Percentiles rank a stretch among this genome's conserved stretches.
Evolutionary conservation across 2,113 vertebrate genomes (phyloP).

Genomic region (Nothocercus nigrocapillus): DNA sequence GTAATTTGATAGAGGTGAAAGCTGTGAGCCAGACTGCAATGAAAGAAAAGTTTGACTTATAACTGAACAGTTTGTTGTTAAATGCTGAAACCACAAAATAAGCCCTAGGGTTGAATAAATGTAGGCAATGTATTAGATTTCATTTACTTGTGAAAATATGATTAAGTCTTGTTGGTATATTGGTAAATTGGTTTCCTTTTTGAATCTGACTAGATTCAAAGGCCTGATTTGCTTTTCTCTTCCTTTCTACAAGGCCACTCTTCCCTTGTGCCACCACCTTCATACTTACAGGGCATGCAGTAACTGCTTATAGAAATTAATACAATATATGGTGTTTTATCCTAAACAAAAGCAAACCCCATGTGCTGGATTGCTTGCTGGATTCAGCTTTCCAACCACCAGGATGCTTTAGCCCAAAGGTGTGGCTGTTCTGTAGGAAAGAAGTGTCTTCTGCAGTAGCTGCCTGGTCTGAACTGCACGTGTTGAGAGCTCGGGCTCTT

Average conservation of each 20-base stretch:
- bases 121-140: neutral
- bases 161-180: neutral
- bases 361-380: neutral
- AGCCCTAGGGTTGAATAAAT: neutral
- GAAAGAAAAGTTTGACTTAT: neutral
- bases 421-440: neutral
- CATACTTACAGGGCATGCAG: neutral
- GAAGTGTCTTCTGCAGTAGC: neutral
- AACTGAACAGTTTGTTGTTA: neutral
- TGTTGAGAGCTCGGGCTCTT: neutral
- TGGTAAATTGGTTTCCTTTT: neutral
- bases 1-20: neutral
- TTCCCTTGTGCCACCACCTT: neutral
- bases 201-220: neutral
- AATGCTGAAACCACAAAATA: neutral
- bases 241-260: fast-evolving
- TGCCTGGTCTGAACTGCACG: neutral
- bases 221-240: neutral
- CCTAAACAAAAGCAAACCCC: neutral
- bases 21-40: neutral
- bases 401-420: neutral
- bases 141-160: neutral
- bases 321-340: fast-evolving
- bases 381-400: neutral
- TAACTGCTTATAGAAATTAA: neutral